phyloP scores from a whole-genome alignment of 2,888 invertebrate species.

The Melanostoma mellinum region DNA sequence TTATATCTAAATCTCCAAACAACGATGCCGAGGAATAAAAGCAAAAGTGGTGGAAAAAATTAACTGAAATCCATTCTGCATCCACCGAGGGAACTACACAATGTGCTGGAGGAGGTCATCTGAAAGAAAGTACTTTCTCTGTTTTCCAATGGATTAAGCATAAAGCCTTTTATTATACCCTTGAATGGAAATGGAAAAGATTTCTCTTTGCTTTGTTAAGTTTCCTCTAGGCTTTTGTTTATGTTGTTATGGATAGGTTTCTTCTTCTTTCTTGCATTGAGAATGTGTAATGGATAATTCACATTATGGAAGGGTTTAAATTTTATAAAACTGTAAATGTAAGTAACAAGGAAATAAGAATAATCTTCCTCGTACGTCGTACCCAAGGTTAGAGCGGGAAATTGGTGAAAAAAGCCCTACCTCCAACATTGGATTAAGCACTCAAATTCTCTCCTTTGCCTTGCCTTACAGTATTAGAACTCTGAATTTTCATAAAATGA shows the following conservation, averaged over 20 bases:
- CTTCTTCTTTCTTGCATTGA: conserved; percentile 41
- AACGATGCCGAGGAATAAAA: conserved; percentile 3
- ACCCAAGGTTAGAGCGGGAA: neutral
- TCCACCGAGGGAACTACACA: conserved; percentile 48
- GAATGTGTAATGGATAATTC: conserved; percentile 29
- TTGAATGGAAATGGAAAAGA: conserved; percentile 69
- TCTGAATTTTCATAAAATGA: neutral
- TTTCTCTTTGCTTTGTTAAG: conserved; percentile 65
- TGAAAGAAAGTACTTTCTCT: conserved; percentile 72
- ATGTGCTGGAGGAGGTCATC: conserved; percentile 72
- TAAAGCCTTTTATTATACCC: conserved; percentile 71
- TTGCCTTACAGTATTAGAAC: no score
- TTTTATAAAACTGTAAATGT: conserved; percentile 27
- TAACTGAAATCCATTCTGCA: conserved; percentile 16
- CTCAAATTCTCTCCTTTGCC: no score
- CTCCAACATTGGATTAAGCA: no score
- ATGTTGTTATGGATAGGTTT: conserved; percentile 46
- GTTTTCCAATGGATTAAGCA: conserved; percentile 72
- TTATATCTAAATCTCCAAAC: neutral
- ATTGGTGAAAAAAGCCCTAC: no score
- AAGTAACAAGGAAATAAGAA: neutral
- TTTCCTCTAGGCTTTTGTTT: conserved; percentile 52
- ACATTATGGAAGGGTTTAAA: conserved; percentile 12
- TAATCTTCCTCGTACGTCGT: neutral
- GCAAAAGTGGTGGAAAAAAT: conserved; percentile 4